Evolutionary conservation across 1,140 invertebrate genomes (phyloP).

Genomic region (Eubasilissa regina): DNA sequence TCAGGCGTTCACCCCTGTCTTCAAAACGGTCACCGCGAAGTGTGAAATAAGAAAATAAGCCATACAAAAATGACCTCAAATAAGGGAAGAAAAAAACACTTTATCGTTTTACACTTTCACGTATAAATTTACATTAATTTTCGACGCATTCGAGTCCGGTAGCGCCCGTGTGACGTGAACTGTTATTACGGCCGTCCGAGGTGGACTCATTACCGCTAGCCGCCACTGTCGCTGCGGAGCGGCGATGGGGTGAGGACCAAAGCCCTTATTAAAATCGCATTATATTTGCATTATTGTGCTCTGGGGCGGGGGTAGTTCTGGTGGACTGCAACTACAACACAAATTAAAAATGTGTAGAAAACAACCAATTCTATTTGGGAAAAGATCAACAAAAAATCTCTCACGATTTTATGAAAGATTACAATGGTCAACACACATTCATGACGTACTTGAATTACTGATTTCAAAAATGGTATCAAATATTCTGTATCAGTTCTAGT

Average conservation of each 20-base stretch:
- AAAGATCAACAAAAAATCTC: no score
- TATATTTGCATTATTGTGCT: slow-evolving; percentile 39
- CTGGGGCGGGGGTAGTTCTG: not conserved
- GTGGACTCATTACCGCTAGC: slow-evolving; percentile 4
- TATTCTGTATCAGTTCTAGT: no score
- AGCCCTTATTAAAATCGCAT: slow-evolving; percentile 41
- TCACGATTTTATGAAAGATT: no score
- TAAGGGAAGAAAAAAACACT: slow-evolving; percentile 25
- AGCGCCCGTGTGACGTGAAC: not conserved
- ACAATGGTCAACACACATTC: no score
- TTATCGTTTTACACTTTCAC: slow-evolving; percentile 12
- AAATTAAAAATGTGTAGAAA: no score
- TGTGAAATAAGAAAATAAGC: slow-evolving; percentile 1
- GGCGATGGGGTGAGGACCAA: not conserved
- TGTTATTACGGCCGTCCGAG: not conserved
- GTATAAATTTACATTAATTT: slow-evolving; percentile 36
- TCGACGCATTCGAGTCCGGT: slow-evolving; percentile 10
- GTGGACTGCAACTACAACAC: no score
- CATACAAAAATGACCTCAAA: slow-evolving; percentile 1
- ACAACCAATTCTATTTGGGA: no score
- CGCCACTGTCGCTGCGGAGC: not conserved
- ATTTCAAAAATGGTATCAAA: no score
- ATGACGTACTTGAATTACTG: no score
- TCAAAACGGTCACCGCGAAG: no score
- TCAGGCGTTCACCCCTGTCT: no score